These are phyloP conservation scores for Harmothoe impar DNA, from an alignment of 2,888 invertebrate genomes.

Conservation along the genomic window DNA sequence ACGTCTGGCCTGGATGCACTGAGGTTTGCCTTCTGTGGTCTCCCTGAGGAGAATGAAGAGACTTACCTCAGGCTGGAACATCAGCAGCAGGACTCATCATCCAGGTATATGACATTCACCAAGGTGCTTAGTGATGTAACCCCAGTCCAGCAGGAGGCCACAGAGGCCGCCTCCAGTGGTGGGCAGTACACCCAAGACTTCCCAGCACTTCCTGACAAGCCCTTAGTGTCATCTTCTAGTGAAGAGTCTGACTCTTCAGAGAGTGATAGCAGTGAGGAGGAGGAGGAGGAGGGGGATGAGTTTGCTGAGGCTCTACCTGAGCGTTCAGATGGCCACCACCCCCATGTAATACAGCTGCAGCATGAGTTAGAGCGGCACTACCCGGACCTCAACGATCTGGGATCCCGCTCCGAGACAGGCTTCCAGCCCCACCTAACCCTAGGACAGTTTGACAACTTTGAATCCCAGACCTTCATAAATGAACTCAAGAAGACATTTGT, in stretches of 20 bases:
- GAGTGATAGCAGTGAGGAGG: neutral
- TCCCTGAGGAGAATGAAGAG: neutral
- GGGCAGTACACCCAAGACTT: no score
- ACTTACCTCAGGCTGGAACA: neutral
- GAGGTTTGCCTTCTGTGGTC: constrained; percentile 31
- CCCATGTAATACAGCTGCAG: constrained; percentile 53
- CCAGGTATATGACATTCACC: no score
- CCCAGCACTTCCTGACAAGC: no score
- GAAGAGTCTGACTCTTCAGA: neutral
- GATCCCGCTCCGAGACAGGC: neutral
- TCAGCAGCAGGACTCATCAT: neutral
- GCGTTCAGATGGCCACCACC: neutral
- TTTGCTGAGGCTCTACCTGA: neutral
- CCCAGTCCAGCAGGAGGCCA: no score
- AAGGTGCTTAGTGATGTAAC: no score
- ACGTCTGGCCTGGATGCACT: neutral
- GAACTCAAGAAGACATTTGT: constrained; percentile 2
- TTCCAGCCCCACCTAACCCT: constrained; percentile 66
- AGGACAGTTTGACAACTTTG: constrained; percentile 10
- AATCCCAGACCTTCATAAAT: neutral
- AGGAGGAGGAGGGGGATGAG: neutral
- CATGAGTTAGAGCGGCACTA: constrained; percentile 14
- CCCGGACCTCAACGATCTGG: constrained; percentile 47
- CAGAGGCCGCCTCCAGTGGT: no score
- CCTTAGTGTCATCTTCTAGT: neutral